Evolutionary conservation across 2,888 invertebrate species (phyloP).

Genomic region (Machimus rusticus): DNA sequence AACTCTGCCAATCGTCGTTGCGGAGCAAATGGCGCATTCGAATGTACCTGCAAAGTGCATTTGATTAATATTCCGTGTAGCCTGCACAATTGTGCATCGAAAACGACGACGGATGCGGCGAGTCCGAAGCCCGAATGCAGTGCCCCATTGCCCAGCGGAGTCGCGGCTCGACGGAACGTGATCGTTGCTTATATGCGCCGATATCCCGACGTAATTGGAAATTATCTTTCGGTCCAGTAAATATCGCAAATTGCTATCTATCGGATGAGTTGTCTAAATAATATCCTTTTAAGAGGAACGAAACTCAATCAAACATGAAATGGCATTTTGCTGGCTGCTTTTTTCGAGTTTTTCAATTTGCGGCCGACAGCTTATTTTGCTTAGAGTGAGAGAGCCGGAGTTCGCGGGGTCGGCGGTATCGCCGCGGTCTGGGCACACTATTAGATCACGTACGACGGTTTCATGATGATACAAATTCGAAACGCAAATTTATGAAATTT

Average conservation of each 20-base stretch:
- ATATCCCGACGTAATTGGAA: constrained; percentile 32
- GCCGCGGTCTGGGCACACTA: background rate
- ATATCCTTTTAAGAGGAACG: constrained; percentile 42
- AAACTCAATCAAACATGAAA: constrained; percentile 42
- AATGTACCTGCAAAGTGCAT: background rate
- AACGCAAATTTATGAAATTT: constrained; percentile 41
- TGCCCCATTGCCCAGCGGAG: background rate
- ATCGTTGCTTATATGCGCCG: background rate
- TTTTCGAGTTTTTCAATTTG: constrained; percentile 30
- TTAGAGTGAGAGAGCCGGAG: background rate
- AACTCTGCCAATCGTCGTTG: background rate
- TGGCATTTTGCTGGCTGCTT: constrained; percentile 20
- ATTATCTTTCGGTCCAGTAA: constrained; percentile 40
- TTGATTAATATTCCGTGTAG: background rate
- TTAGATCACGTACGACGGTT: constrained; percentile 42
- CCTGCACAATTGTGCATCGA: background rate
- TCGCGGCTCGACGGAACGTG: background rate
- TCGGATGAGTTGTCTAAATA: constrained; percentile 38
- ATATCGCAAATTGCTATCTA: constrained; percentile 40
- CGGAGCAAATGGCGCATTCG: background rate
- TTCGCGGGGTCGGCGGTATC: background rate
- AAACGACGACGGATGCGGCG: background rate
- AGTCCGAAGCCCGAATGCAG: background rate
- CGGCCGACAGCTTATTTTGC: background rate
- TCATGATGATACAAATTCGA: constrained; percentile 40